Base-by-base conservation (phyloP, 2,888 invertebrate species). In the Hyles lineata region DNA sequence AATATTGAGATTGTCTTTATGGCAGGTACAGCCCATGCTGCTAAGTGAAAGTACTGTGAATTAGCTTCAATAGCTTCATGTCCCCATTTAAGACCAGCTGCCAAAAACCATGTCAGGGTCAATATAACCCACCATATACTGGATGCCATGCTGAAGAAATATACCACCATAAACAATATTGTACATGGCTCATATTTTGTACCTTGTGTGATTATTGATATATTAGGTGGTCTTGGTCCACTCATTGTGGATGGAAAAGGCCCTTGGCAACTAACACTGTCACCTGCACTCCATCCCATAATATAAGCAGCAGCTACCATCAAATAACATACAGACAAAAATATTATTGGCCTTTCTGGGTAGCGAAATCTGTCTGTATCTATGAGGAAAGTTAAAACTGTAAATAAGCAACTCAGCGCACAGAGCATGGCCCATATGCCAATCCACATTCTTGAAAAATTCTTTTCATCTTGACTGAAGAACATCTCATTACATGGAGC, bases 51-150 rank as follows among this genome's bases (percentile, higher is more conserved):
- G 91, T 99, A 98, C 92, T 99, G 98, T 17, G 99, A 98, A 92
- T 99, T 98, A 72, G 98, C 98, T 94, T 99, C 99, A 86, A 99
- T 99, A 58, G 99, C 99, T 95, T 99, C 99, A 91, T 99, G 98
- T 63, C 99, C 99, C 99, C 99, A 99, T 93, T 99, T 99, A 74
- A 99, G 96, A 52, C 99, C 99, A 75, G 99, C 99, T 61, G 99
- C 98, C 85, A 99, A 94, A 92, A 99, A 99, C 99, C 99, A 99
- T 73, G 99, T 99, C 77, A 99, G 95, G 23, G 99, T 98, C 84
- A 99, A 94, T 82, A 99, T 97, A 72, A 99, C 98, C 99, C 99
- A 99, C 99, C 99, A 99, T 85, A 99, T 98, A 87, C 98, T 98
- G 67, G 98, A 98, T 35, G 99, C 98, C 98, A 99, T 99, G 87